These are phyloP conservation scores for Hylaeus volcanicus DNA, from an alignment of 1,140 invertebrate genomes.

Conservation along the genomic window DNA sequence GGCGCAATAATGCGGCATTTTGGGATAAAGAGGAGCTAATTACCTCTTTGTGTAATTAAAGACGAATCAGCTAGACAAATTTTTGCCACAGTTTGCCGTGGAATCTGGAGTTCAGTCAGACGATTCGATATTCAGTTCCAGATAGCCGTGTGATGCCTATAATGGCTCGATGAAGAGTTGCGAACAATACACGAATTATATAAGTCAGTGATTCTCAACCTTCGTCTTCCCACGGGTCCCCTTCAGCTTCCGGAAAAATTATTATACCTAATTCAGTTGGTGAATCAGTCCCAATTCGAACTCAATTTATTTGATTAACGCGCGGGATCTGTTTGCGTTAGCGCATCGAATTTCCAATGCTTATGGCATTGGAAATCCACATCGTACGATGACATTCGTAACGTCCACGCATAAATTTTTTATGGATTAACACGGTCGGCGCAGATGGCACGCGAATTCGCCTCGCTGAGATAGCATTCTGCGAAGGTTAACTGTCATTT, in stretches of 20 bases:
- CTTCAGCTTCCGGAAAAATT: no score
- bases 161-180: neutral
- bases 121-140: neutral
- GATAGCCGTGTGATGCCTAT: neutral
- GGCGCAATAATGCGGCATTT: no score
- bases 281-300: neutral
- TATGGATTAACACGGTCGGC: neutral
- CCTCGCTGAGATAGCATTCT: conserved; percentile 42
- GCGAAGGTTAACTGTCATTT: conserved; percentile 9
- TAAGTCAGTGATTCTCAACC: no score
- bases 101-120: conserved; percentile 3
- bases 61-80: neutral
- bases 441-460: conserved; percentile 57
- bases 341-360: neutral
- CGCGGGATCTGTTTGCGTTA: neutral
- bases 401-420: neutral
- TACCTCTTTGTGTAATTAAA: neutral
- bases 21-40: neutral
- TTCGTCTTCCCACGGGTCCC: no score
- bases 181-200: neutral
- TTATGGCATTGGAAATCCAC: neutral
- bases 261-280: no score
- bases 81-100: no score
- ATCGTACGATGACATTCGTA: neutral
- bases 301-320: neutral